Evolutionary conservation across 2,113 vertebrate species (phyloP).

Genomic region (Notiomystis cincta): DNA sequence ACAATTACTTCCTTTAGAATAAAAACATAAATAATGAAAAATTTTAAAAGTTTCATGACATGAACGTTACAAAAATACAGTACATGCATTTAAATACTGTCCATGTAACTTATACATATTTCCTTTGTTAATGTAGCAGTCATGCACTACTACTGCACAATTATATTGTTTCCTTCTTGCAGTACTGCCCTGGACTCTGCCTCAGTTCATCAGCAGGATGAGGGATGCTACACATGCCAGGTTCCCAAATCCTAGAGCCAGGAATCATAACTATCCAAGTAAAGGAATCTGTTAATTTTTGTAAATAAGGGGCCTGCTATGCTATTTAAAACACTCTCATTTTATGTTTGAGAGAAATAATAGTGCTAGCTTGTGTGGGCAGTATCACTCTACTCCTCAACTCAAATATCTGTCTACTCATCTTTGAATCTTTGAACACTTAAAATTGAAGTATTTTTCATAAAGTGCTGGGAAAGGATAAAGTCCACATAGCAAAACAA

Average conservation of each 20-base stretch:
- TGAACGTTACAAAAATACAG: not conserved
- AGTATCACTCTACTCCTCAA: not conserved
- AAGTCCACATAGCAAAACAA: conserved; percentile 85
- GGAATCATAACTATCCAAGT: not conserved
- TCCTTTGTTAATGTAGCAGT: not conserved
- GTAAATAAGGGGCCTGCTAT: not conserved
- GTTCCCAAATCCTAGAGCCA: not conserved
- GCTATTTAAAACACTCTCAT: not conserved
- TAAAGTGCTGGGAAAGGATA: conserved; percentile 79
- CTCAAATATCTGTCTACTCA: too few relatives aligned
- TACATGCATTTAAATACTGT: not conserved
- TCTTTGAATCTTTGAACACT: conserved; percentile 74
- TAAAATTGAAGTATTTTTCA: conserved; percentile 72
- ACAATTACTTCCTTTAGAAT: not conserved
- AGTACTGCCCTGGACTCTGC: not conserved
- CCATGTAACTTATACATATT: not conserved
- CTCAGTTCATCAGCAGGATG: not conserved
- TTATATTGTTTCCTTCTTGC: not conserved
- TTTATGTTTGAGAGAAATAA: conserved; percentile 20
- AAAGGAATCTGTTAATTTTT: conserved; percentile 16
- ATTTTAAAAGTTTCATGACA: not conserved
- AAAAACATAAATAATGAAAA: not conserved
- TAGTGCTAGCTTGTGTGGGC: not conserved
- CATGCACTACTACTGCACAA: not conserved
- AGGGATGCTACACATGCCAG: not conserved